Evolutionary conservation across 2,113 vertebrate genomes (phyloP).

Genomic region (Menura novaehollandiae): DNA sequence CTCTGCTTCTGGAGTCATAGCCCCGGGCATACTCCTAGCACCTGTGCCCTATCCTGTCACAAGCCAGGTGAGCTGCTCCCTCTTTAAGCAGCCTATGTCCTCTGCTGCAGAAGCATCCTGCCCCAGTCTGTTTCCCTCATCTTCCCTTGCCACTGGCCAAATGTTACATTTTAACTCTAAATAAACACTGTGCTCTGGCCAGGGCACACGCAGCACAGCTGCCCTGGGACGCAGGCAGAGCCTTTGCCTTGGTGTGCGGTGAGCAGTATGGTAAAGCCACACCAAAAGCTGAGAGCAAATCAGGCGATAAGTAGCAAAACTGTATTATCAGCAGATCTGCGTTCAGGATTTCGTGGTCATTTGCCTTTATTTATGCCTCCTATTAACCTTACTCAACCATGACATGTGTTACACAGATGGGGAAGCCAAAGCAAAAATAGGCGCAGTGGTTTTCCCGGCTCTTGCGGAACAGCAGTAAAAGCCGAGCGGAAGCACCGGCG

Average conservation of each 20-base stretch:
- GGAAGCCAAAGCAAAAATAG: background rate
- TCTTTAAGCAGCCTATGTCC: background rate
- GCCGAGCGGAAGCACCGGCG: background rate
- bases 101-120: background rate
- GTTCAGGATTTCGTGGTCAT: constrained; percentile 29
- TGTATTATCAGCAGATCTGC: constrained; percentile 6
- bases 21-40: background rate
- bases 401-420: constrained; percentile 19
- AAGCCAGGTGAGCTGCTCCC: background rate
- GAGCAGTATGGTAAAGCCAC: background rate
- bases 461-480: background rate
- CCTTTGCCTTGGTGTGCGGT: fast-evolving
- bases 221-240: background rate
- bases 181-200: background rate
- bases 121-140: background rate
- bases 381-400: background rate
- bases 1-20: background rate
- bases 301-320: background rate
- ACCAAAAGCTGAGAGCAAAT: background rate
- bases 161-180: background rate
- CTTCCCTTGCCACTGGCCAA: background rate
- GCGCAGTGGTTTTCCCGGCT: background rate
- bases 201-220: background rate
- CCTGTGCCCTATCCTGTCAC: background rate
- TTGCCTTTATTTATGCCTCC: constrained; percentile 37